phyloP scores from a whole-genome alignment of 2,797 vertebrate genomes.

The Microctenopoma steveboyesi region DNA sequence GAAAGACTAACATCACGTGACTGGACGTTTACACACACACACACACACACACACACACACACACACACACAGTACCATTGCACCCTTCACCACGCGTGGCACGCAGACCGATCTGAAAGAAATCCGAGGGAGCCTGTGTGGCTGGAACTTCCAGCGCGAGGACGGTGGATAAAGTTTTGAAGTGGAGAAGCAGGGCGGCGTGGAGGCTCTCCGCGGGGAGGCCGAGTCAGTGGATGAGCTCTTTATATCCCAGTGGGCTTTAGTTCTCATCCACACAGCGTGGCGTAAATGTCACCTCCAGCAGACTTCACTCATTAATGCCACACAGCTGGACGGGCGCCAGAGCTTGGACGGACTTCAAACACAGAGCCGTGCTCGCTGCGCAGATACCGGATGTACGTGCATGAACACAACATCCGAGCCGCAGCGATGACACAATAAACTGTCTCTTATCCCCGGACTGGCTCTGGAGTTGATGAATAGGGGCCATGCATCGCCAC shows the following conservation, averaged over 20 bases:
- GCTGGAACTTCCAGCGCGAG: neutral
- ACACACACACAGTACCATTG: no score
- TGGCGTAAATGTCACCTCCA: constrained; percentile 76
- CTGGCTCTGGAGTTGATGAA: constrained; percentile 40
- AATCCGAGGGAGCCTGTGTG: neutral
- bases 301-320: constrained; percentile 59
- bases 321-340: constrained; percentile 48
- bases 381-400: neutral
- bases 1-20: constrained; percentile 6
- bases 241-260: constrained; percentile 64
- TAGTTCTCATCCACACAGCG: constrained; percentile 51
- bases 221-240: constrained; percentile 59
- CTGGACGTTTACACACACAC: no score
- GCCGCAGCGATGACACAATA: neutral
- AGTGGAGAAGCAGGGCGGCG: constrained; percentile 28
- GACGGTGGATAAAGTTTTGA: constrained; percentile 35
- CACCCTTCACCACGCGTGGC: no score
- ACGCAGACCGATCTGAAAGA: no score
- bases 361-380: neutral
- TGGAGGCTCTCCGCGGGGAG: constrained; percentile 21
- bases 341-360: constrained; percentile 47
- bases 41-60: no score
- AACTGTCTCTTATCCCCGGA: neutral
- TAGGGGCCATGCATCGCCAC: constrained; percentile 60
- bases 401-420: neutral